These are phyloP conservation scores for Baronia brevicornis DNA, from an alignment of 2,888 invertebrate genomes.

Conservation along the genomic window DNA sequence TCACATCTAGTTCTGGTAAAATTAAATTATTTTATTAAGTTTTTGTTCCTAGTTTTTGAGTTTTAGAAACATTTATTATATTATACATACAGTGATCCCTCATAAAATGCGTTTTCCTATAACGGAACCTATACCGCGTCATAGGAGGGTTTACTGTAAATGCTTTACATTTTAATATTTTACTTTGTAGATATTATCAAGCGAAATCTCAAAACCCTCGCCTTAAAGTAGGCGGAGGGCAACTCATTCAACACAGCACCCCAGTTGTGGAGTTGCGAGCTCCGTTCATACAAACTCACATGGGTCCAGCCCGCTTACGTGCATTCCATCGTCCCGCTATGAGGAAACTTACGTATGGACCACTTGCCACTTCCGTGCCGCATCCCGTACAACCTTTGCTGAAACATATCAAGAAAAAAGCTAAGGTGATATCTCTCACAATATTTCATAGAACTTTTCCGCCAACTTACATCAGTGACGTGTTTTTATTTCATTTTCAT, in stretches of 20 bases:
- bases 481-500: no score
- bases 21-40: no score
- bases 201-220: slow-evolving; percentile 89
- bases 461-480: no score
- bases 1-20: no score
- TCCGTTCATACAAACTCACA: slow-evolving; percentile 96
- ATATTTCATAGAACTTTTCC: no score
- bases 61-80: no score
- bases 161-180: not conserved
- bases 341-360: slow-evolving; percentile 90
- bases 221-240: slow-evolving; percentile 91
- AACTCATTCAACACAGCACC: slow-evolving; percentile 96
- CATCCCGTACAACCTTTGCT: slow-evolving; percentile 90
- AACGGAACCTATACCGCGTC: no score
- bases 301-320: slow-evolving; percentile 83
- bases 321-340: slow-evolving; percentile 96
- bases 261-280: slow-evolving; percentile 96
- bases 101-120: no score
- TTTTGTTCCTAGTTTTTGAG: no score
- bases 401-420: slow-evolving; percentile 94
- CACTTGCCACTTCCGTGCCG: slow-evolving; percentile 81
- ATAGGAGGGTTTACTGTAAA: no score
- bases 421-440: slow-evolving; percentile 75
- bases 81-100: no score
- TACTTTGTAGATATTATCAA: slow-evolving; percentile 86